Evolutionary conservation across 92 coral and sea anemone species (phyloP).

Genomic region (Actinernus sp.): DNA sequence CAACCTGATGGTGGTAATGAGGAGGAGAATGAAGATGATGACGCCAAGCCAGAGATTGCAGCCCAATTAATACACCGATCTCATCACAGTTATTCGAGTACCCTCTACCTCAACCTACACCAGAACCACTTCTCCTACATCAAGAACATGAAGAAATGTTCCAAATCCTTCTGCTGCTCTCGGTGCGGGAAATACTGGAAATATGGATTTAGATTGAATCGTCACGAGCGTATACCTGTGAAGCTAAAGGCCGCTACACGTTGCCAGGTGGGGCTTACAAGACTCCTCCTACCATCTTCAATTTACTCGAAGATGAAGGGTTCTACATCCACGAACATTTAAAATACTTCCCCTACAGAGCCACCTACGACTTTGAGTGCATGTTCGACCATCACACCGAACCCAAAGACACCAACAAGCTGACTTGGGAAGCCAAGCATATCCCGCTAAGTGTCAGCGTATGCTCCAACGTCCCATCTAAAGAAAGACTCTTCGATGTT

Average conservation of each 20-base stretch:
- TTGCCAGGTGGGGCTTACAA: conserved; percentile 17
- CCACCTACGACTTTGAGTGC: too few species aligned
- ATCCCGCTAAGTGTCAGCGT: conserved; percentile 5
- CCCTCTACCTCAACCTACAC: conserved; percentile 6
- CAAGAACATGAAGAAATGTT: neutral
- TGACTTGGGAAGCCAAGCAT: conserved; percentile 7
- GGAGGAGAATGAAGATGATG: neutral
- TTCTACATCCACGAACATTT: too few species aligned
- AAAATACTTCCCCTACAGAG: conserved; percentile 6
- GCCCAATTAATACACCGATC: conserved; percentile 18
- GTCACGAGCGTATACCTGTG: too few species aligned
- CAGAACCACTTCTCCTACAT: neutral
- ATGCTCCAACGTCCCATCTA: conserved; percentile 4
- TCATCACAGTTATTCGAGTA: neutral
- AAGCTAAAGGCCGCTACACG: conserved; percentile 4
- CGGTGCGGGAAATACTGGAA: conserved; percentile 18
- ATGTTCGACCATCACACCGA: too few species aligned
- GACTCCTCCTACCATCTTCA: conserved; percentile 7
- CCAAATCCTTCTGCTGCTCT: conserved; percentile 9
- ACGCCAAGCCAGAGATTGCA: conserved; percentile 11
- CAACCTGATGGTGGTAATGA: neutral
- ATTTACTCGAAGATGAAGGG: conserved; percentile 10
- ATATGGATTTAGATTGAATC: too few species aligned
- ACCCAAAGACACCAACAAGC: neutral
- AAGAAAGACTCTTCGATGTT: neutral